Base-by-base conservation (phyloP, 2,113 vertebrate genomes). In the Sinocyclocheilus anshuiensis region DNA sequence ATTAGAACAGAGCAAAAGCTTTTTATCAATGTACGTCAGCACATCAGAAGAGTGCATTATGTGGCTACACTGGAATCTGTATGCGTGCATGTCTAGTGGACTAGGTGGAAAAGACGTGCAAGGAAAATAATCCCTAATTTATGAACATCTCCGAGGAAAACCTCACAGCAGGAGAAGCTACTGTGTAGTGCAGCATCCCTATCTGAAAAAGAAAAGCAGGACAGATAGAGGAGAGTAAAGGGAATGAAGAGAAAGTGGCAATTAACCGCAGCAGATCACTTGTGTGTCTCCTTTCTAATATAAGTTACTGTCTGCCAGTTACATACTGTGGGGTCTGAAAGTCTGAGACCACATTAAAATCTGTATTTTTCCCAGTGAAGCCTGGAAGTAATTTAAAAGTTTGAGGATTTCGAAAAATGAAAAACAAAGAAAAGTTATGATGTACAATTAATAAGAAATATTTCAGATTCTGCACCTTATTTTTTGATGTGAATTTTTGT, bases 81-180 rank as follows among this genome's bases (percentile, higher is more conserved):
- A 9, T 50, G 57, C 8, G 13, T 63, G 22, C 13, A 0, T 63
- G 36, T 80, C 53, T 63, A 42, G 7, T 69, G 42, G 42, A 69
- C 42, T 20, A 50, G 63, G 65, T 33, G 45, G 22, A 55, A 65
- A 71, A 33, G 24, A 55, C 7, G 7, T 82, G 24, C 29, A 50
- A 6, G 5, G 80, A 82, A 39, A 59, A 63, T 75, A 81, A 85
- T 75, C 67, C 77, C 48, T 57, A 74, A 67, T 81, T 36, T 81
- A 61, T 76, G 61, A 85, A 22, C 57, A 2, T 13, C 50, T 76
- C 59, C n/a, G 55, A 76, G 61, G 69, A 76, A 82, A 59, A 16
- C 59, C 8, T 16, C 26, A 20, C 84, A 82, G 87, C 69, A 29
- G 83, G 18, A 72, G 69, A 79, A 65, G 67, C 67, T 57, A 22